A percentile compares a stretch with the other conserved stretches of the same genome.
phyloP scores from a whole-genome alignment of 2,113 vertebrate species.

The Pongo abelii region DNA sequence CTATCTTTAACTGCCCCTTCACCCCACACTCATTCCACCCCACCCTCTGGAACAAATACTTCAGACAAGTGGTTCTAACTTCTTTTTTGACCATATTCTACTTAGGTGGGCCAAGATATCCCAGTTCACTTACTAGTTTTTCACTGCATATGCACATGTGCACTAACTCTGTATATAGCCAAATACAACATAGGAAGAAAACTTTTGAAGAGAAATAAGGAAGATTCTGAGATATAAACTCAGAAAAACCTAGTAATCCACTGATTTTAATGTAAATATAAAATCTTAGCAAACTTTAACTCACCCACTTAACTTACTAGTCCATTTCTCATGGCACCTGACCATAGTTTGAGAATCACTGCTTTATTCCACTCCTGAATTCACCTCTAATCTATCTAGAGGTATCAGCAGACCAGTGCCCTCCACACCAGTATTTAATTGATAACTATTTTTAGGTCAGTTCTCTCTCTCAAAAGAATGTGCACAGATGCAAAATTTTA shows the following conservation, averaged over 20 bases:
- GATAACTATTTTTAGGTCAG: background rate
- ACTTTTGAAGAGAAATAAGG: background rate
- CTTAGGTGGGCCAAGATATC: background rate
- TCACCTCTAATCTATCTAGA: background rate
- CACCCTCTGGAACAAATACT: background rate
- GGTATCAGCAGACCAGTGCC: background rate
- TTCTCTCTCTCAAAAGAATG: background rate
- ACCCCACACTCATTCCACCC: background rate
- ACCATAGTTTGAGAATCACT: background rate
- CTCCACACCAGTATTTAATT: background rate
- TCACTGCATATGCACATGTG: background rate
- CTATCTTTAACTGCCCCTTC: background rate
- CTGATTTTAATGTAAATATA: background rate
- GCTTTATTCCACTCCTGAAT: background rate
- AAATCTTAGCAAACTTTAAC: background rate
- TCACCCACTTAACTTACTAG: constrained; percentile 1
- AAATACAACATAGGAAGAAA: background rate
- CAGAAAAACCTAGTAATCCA: constrained; percentile 4
- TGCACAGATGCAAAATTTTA: background rate
- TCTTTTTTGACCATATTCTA: background rate
- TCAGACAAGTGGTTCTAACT: background rate
- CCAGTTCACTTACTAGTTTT: background rate
- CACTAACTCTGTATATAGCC: background rate
- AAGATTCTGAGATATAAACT: background rate
- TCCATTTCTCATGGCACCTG: background rate